phyloP scores from a whole-genome alignment of 2,888 invertebrate species.

The Hybos culiciformis region DNA sequence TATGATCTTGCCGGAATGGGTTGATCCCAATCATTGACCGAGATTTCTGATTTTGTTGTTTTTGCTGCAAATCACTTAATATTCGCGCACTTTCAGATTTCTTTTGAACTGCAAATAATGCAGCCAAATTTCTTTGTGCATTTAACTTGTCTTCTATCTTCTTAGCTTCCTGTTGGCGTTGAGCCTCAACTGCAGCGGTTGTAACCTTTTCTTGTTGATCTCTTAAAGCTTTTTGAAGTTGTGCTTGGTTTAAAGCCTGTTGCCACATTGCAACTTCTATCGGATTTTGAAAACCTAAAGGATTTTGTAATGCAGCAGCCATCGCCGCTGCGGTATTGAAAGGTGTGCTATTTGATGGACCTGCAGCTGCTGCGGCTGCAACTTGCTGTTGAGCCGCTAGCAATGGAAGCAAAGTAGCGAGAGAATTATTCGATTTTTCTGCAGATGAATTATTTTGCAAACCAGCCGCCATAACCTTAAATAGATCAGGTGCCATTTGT shows the following conservation, averaged over 20 bases:
- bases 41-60: slow-evolving; percentile 14
- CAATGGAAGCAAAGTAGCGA: slow-evolving; percentile 23
- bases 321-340: slow-evolving; percentile 14
- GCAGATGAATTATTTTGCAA: slow-evolving; percentile 16
- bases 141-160: not conserved
- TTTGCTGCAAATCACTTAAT: slow-evolving; percentile 4
- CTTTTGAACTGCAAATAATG: slow-evolving; percentile 1
- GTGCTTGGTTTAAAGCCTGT: slow-evolving; percentile 47
- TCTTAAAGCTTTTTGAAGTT: slow-evolving; percentile 34
- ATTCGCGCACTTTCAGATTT: not conserved
- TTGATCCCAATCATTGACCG: slow-evolving; percentile 31
- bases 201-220: slow-evolving; percentile 8
- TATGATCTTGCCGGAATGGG: slow-evolving; percentile 9
- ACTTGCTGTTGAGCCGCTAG: slow-evolving; percentile 29
- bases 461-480: slow-evolving; percentile 29
- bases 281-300: slow-evolving; percentile 23
- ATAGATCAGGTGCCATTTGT: slow-evolving; percentile 38
- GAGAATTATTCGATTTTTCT: slow-evolving; percentile 13
- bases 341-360: slow-evolving; percentile 7
- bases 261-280: slow-evolving; percentile 50
- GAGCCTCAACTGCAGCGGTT: not conserved
- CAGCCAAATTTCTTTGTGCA: not conserved
- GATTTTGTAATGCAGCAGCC: slow-evolving; percentile 13
- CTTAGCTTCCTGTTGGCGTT: not conserved
- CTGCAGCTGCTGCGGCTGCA: slow-evolving; percentile 13